These are phyloP conservation scores for Pantherophis vulpinus DNA, from an alignment of 2,797 vertebrate genomes.

Conservation along the genomic window DNA sequence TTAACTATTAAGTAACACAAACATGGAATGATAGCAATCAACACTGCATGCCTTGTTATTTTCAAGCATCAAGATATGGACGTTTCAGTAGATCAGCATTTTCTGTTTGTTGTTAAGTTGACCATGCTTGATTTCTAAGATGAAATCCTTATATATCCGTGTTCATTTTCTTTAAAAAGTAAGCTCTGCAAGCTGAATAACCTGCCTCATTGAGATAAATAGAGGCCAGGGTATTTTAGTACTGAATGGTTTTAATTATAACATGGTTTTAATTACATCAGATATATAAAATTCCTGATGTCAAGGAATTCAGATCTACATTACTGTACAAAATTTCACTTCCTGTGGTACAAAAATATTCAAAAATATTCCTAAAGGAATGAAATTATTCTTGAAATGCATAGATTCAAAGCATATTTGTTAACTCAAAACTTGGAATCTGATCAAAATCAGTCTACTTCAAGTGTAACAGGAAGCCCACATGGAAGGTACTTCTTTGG, in stretches of 20 bases:
- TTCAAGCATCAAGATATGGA: background rate
- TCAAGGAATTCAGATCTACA: constrained; percentile 37
- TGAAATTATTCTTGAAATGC: constrained; percentile 35
- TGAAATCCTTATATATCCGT: constrained; percentile 38
- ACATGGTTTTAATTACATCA: constrained; percentile 20
- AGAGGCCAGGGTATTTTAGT: constrained; percentile 42
- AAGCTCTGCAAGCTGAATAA: constrained; percentile 39
- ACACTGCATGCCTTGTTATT: constrained; percentile 19
- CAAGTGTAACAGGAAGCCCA: background rate
- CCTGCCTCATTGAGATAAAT: constrained; percentile 51
- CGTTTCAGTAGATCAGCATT: background rate
- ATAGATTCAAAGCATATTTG: constrained; percentile 40
- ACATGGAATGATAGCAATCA: constrained; percentile 13
- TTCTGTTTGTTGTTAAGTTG: constrained; percentile 34
- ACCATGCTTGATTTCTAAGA: constrained; percentile 11
- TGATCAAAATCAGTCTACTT: background rate
- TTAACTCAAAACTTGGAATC: constrained; percentile 19
- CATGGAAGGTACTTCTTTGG: background rate
- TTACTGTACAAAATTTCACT: constrained; percentile 46
- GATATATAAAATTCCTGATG: constrained; percentile 40
- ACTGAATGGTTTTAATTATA: constrained; percentile 62
- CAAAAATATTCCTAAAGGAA: constrained; percentile 46
- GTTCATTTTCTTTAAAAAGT: constrained; percentile 43
- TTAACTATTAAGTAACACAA: background rate
- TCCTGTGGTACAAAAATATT: constrained; percentile 42